A percentile compares a stretch with the other conserved stretches of the same genome.
Conservation (phyloP, 2,888 invertebrate species). For the Leucoma salicis region DNA sequence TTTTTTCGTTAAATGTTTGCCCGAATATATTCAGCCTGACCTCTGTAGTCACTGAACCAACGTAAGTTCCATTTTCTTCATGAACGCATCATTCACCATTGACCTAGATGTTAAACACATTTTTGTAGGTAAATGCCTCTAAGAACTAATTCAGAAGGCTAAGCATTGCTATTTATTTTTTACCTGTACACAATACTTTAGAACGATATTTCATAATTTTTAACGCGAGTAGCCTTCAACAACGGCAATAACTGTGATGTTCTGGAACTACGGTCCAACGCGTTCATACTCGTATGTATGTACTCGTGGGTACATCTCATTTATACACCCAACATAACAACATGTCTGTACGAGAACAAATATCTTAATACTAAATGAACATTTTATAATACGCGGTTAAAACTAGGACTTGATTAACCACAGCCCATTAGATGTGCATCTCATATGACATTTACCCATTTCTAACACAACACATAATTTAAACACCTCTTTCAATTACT, state of each 20-base stretch:
- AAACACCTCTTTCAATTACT: too few relatives aligned
- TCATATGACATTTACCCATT: too few relatives aligned
- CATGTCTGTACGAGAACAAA: not conserved
- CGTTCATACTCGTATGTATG: slow-evolving; percentile 3
- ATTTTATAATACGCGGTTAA: too few relatives aligned
- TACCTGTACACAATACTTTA: slow-evolving; percentile 3
- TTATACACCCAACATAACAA: too few relatives aligned
- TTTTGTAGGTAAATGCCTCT: too few relatives aligned
- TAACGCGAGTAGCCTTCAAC: slow-evolving; percentile 32
- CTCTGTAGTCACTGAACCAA: slow-evolving; percentile 25
- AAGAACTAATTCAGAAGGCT: not conserved
- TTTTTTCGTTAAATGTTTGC: not conserved
- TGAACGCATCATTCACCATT: slow-evolving; percentile 15
- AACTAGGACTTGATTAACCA: too few relatives aligned
- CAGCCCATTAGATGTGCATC: too few relatives aligned
- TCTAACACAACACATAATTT: too few relatives aligned
- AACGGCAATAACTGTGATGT: slow-evolving; percentile 39
- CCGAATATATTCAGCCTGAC: slow-evolving; percentile 5
- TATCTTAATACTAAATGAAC: too few relatives aligned
- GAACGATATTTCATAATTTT: not conserved
- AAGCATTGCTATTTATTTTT: too few relatives aligned
- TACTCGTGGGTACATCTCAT: not conserved
- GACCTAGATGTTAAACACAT: slow-evolving; percentile 15
- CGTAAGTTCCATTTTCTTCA: slow-evolving; percentile 5
- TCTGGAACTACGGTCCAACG: slow-evolving; percentile 44